Evolutionary conservation across 2,888 invertebrate species (phyloP).

Genomic region (Isoperla grammatica): DNA sequence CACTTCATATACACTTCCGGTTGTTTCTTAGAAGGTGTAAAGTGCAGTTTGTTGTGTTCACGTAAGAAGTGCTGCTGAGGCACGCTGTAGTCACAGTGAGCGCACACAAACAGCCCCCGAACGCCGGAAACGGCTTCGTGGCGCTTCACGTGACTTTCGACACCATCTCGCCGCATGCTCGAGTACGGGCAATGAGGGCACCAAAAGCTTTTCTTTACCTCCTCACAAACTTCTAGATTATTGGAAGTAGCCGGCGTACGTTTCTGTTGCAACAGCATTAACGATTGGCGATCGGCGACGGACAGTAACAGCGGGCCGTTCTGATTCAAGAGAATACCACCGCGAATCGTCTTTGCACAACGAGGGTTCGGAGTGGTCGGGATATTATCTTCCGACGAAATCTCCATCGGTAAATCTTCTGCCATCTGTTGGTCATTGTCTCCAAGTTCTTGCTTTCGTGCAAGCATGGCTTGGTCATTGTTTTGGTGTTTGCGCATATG

Average conservation of each 20-base stretch:
- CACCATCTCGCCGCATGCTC: slow-evolving; percentile 63
- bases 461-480: slow-evolving; percentile 60
- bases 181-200: slow-evolving; percentile 79
- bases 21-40: slow-evolving; percentile 51
- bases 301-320: slow-evolving; percentile 53
- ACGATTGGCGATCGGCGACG: slow-evolving; percentile 57
- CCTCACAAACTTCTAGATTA: slow-evolving; percentile 36
- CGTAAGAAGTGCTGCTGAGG: slow-evolving; percentile 66
- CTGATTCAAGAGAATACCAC: slow-evolving; percentile 30
- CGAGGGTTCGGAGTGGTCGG: background rate
- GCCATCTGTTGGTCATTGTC: slow-evolving; percentile 30
- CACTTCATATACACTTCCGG: slow-evolving; percentile 55
- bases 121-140: slow-evolving; percentile 59
- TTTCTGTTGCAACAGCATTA: slow-evolving; percentile 52
- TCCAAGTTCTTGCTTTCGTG: slow-evolving; percentile 40
- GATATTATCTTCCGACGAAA: slow-evolving; percentile 4
- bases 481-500: slow-evolving; percentile 74
- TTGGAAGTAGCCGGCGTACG: slow-evolving; percentile 40
- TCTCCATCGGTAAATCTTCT: slow-evolving; percentile 34
- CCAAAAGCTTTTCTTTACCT: slow-evolving; percentile 58
- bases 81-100: slow-evolving; percentile 76
- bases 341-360: slow-evolving; percentile 24
- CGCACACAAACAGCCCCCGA: slow-evolving; percentile 61
- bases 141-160: slow-evolving; percentile 68
- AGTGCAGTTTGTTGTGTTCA: slow-evolving; percentile 77